Conservation (phyloP, 2,113 vertebrate genomes). For the Syngnathus floridae region DNA sequence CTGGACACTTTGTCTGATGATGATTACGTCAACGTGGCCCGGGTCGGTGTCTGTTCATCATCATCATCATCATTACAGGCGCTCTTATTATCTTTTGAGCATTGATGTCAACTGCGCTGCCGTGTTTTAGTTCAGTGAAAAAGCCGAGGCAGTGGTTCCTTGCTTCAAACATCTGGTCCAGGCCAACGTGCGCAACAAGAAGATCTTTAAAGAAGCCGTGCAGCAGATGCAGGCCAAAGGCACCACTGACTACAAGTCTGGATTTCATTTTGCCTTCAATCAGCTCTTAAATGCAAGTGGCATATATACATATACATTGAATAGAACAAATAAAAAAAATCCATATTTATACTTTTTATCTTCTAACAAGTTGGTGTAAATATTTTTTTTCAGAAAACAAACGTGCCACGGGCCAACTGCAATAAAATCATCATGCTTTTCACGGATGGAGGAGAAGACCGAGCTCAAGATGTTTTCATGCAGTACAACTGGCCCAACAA, state of each 20-base stretch:
- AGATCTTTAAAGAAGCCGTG: slow-evolving; percentile 95
- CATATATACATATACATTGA: too few species aligned
- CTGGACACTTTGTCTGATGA: slow-evolving; percentile 91
- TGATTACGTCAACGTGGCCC: slow-evolving; percentile 74
- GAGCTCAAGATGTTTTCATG: slow-evolving; percentile 95
- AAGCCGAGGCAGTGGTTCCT: slow-evolving; percentile 86
- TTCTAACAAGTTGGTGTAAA: not conserved
- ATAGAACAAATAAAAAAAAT: too few species aligned
- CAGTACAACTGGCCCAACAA: slow-evolving; percentile 98
- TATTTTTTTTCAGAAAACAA: slow-evolving; percentile 70
- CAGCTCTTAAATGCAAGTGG: slow-evolving; percentile 92
- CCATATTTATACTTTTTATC: not conserved
- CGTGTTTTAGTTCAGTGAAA: slow-evolving; percentile 86
- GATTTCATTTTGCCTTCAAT: slow-evolving; percentile 95
- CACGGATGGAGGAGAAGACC: slow-evolving; percentile 92
- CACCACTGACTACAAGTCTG: slow-evolving; percentile 95
- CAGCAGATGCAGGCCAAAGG: slow-evolving; percentile 95
- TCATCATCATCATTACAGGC: not conserved
- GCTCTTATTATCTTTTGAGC: not conserved
- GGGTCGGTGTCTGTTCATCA: slow-evolving; percentile 48
- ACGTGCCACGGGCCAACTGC: slow-evolving; percentile 92
- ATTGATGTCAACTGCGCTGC: not conserved
- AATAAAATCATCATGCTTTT: slow-evolving; percentile 99
- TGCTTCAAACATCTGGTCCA: slow-evolving; percentile 97
- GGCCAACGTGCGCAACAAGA: slow-evolving; percentile 96